A percentile compares a stretch with the other conserved stretches of the same genome.
Conservation (phyloP, 2,888 invertebrate genomes). For the Venustoraphidia nigricollis region DNA sequence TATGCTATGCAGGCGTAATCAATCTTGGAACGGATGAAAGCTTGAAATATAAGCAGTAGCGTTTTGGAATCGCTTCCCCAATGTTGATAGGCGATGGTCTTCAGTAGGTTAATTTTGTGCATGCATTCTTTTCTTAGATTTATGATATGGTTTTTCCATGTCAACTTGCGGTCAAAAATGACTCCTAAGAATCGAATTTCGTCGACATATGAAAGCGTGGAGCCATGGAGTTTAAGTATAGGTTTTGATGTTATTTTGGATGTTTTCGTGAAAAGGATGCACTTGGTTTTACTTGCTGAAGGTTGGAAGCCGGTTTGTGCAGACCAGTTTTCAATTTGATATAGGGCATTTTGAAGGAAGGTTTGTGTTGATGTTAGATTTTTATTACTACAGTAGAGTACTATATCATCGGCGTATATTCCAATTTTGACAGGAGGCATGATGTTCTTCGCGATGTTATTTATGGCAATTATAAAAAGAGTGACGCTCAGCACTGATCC, state of each 20-base stretch:
- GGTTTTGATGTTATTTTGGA: neutral
- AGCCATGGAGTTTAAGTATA: conserved; percentile 2
- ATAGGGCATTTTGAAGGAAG: conserved; percentile 6
- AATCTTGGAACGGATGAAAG: conserved; percentile 10
- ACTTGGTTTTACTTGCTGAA: conserved; percentile 5
- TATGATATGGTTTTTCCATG: conserved; percentile 9
- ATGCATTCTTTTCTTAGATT: conserved; percentile 5
- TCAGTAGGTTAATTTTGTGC: conserved; percentile 9
- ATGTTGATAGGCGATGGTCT: conserved; percentile 6
- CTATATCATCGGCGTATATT: conserved; percentile 10
- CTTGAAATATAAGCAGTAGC: conserved; percentile 7
- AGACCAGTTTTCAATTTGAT: conserved; percentile 3
- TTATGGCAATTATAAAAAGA: conserved; percentile 10
- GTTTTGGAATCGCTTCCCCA: conserved; percentile 9
- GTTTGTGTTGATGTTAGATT: conserved; percentile 2
- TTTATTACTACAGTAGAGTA: conserved; percentile 6
- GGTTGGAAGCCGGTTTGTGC: conserved; percentile 7
- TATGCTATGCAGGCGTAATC: conserved; percentile 14
- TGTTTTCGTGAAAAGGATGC: conserved; percentile 3
- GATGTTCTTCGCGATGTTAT: conserved; percentile 3
- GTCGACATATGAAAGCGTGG: neutral
- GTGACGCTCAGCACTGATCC: conserved; percentile 9
- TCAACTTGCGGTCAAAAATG: conserved; percentile 9
- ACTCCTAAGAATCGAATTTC: conserved; percentile 9
- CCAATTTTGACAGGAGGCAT: conserved; percentile 1